A percentile compares a stretch with the other conserved stretches of the same genome.
phyloP scores from a whole-genome alignment of 1,140 invertebrate species.

The Colletes latitarsis region DNA sequence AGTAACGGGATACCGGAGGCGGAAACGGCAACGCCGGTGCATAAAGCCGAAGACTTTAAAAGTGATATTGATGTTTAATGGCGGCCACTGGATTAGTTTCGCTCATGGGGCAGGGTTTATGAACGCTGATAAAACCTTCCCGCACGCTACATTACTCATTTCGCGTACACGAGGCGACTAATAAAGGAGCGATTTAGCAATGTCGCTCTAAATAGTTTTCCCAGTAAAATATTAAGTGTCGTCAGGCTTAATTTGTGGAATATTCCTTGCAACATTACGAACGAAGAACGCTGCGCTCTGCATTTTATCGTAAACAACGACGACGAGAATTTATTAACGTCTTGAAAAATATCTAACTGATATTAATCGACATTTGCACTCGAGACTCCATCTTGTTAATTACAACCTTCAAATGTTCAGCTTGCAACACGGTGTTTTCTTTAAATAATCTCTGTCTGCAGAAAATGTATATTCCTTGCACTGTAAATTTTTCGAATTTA shows the following conservation, averaged over 20 bases:
- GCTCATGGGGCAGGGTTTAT: slow-evolving; percentile 6
- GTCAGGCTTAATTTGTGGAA: neutral
- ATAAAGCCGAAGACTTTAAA: slow-evolving; percentile 31
- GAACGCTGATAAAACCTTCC: slow-evolving; percentile 20
- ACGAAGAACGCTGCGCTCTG: neutral
- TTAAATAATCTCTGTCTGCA: too few species aligned
- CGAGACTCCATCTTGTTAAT: neutral
- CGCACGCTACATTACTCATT: neutral
- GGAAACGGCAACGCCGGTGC: neutral
- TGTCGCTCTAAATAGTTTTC: neutral
- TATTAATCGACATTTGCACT: neutral
- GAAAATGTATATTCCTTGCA: too few species aligned
- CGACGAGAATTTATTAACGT: neutral
- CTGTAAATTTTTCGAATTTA: too few species aligned
- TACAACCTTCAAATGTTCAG: too few species aligned
- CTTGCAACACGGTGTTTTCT: too few species aligned
- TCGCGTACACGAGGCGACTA: neutral
- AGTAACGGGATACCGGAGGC: neutral
- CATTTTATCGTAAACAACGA: neutral
- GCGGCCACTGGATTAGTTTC: slow-evolving; percentile 20
- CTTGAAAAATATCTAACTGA: neutral
- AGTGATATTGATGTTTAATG: slow-evolving; percentile 32
- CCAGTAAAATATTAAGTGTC: neutral
- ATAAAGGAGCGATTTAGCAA: neutral
- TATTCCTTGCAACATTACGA: too few species aligned